phyloP scores from a whole-genome alignment of 2,797 vertebrate genomes.

The Cottoperca gobio region DNA sequence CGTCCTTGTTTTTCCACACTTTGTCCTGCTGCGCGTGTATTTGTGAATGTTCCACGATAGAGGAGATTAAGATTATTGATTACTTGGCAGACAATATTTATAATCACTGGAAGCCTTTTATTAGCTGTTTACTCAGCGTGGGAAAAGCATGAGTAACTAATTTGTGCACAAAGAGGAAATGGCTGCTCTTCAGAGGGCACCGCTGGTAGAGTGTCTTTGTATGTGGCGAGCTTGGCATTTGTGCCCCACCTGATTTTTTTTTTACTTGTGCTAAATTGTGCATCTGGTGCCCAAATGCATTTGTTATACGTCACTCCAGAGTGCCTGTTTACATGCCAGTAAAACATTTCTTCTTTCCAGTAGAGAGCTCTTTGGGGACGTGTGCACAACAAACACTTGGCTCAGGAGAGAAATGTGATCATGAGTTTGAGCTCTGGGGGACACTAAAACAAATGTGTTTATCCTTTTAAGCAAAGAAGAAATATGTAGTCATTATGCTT shows the following conservation, averaged over 20 bases:
- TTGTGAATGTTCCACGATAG: not conserved
- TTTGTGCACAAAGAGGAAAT: slow-evolving; percentile 8
- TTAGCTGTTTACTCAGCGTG: slow-evolving; percentile 25
- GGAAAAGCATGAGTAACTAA: slow-evolving; percentile 40
- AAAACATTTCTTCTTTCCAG: slow-evolving; percentile 47
- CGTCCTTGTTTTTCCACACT: not conserved
- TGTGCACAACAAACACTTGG: slow-evolving; percentile 3
- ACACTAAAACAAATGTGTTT: not conserved
- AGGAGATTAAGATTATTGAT: slow-evolving; percentile 6
- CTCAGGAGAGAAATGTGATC: slow-evolving; percentile 31
- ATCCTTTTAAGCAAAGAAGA: not conserved
- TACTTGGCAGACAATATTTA: not conserved
- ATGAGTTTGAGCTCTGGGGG: slow-evolving; percentile 3
- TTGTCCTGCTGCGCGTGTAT: not conserved
- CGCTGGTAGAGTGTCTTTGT: not conserved
- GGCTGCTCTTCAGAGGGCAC: slow-evolving; percentile 16
- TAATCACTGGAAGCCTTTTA: slow-evolving; percentile 17
- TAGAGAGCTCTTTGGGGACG: slow-evolving; percentile 41
- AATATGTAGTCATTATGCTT: not conserved
- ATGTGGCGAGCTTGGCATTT: not conserved
- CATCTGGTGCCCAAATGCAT: slow-evolving; percentile 58
- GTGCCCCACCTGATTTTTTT: slow-evolving; percentile 15
- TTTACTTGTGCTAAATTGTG: slow-evolving; percentile 19
- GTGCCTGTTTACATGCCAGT: slow-evolving; percentile 47
- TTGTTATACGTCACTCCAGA: slow-evolving; percentile 23